Percentiles rank a stretch among this genome's conserved stretches.
phyloP scores from a whole-genome alignment of 1,140 invertebrate species.

The Macrostomum lignano region DNA sequence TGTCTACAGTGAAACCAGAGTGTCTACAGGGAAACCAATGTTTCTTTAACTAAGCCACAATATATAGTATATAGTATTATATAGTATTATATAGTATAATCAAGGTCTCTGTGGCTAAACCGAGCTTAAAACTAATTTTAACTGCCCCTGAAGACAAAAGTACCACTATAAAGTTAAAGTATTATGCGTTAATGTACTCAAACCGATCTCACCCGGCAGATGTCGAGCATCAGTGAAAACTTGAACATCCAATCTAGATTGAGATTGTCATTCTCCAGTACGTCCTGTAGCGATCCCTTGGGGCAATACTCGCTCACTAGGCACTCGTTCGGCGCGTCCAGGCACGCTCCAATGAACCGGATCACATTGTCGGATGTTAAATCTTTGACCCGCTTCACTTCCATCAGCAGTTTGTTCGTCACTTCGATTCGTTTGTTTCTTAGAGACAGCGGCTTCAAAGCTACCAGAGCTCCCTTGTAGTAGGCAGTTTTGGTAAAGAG shows the following conservation, averaged over 20 bases:
- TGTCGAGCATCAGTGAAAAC: slow-evolving; percentile 67
- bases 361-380: slow-evolving; percentile 76
- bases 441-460: slow-evolving; percentile 48
- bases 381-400: slow-evolving; percentile 76
- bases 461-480: slow-evolving; percentile 55
- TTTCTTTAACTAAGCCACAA: too few species aligned
- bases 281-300: slow-evolving; percentile 71
- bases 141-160: too few species aligned
- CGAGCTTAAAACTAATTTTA: too few species aligned
- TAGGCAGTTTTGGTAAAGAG: slow-evolving; percentile 54
- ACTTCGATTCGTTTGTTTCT: slow-evolving; percentile 44
- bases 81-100: too few species aligned
- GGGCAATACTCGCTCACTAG: slow-evolving; percentile 75
- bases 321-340: slow-evolving; percentile 42
- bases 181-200: too few species aligned
- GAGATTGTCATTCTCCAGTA: slow-evolving; percentile 66
- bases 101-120: too few species aligned
- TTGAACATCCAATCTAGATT: slow-evolving; percentile 72
- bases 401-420: slow-evolving; percentile 49
- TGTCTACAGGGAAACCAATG: too few species aligned
- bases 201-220: slow-evolving; percentile 37
- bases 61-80: too few species aligned
- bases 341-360: slow-evolving; percentile 65
- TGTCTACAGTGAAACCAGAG: too few species aligned
- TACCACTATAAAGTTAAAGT: too few species aligned